These are phyloP conservation scores for Deroptyus accipitrinus DNA, from an alignment of 2,113 vertebrate genomes.

Conservation along the genomic window DNA sequence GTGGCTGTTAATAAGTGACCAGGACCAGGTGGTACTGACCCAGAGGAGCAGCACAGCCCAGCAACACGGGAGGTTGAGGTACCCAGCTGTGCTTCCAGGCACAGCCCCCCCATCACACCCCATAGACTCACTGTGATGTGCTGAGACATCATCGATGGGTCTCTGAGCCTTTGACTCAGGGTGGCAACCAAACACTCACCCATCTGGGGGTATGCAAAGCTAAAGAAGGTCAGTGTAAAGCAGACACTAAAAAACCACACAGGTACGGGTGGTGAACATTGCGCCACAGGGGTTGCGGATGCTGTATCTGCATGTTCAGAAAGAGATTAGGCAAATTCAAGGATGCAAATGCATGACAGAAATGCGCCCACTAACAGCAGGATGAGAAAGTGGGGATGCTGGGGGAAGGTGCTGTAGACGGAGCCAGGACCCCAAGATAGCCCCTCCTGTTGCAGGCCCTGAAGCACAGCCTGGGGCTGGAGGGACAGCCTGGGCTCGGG, in stretches of 20 bases:
- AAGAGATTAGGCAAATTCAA: neutral
- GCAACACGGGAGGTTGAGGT: accelerated
- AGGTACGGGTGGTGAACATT: neutral
- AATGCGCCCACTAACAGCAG: neutral
- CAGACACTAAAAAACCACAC: neutral
- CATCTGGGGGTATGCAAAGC: accelerated
- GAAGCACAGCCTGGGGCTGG: neutral
- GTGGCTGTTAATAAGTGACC: neutral
- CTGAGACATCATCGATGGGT: neutral
- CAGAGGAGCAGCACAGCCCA: neutral
- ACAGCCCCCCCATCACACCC: neutral
- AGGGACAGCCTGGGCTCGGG: neutral
- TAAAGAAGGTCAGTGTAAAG: neutral
- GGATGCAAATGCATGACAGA: neutral
- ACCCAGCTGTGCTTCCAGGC: neutral
- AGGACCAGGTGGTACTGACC: neutral
- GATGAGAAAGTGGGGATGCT: neutral
- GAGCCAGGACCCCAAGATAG: neutral
- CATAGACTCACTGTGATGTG: accelerated
- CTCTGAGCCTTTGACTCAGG: neutral
- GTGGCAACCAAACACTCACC: neutral
- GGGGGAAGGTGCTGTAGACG: neutral
- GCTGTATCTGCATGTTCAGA: neutral
- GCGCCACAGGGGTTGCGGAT: neutral
- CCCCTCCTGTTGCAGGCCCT: neutral